Evolutionary conservation across 2,797 vertebrate genomes (phyloP).

Genomic region (Nannoperca obscura): DNA sequence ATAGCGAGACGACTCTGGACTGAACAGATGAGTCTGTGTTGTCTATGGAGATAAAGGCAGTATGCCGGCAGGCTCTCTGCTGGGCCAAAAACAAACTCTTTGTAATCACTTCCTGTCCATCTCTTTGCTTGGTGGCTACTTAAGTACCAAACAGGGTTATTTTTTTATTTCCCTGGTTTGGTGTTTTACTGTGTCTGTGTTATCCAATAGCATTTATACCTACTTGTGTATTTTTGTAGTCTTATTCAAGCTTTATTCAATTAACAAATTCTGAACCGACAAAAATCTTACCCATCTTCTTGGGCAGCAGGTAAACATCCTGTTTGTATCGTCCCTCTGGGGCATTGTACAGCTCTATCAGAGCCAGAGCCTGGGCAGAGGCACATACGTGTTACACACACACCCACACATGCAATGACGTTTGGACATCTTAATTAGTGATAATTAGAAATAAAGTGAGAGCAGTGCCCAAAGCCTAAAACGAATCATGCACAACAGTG

Average conservation of each 20-base stretch:
- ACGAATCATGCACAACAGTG: background rate
- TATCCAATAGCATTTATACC: background rate
- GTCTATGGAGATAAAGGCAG: slow-evolving; percentile 33
- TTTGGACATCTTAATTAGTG: background rate
- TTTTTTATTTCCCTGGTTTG: background rate
- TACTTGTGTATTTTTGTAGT: background rate
- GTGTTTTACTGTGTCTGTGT: background rate
- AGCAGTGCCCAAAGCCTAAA: background rate
- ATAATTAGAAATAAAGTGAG: background rate
- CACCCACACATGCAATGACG: background rate
- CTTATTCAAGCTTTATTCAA: background rate
- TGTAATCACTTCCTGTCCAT: slow-evolving; percentile 33
- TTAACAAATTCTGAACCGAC: background rate
- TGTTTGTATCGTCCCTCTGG: slow-evolving; percentile 97
- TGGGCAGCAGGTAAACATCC: slow-evolving; percentile 95
- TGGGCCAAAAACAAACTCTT: slow-evolving; percentile 3
- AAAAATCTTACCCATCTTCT: slow-evolving; percentile 93
- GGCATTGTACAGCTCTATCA: slow-evolving; percentile 98
- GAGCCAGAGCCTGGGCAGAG: slow-evolving; percentile 90
- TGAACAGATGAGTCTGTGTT: slow-evolving; percentile 34
- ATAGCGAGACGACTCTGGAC: slow-evolving; percentile 20
- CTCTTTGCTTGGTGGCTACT: slow-evolving; percentile 27
- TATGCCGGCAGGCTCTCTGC: slow-evolving; percentile 20
- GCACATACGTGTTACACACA: slow-evolving; percentile 25
- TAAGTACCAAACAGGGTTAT: slow-evolving; percentile 15